Base-by-base conservation (phyloP, 2,888 invertebrate species). In the Pheosia tremula region DNA sequence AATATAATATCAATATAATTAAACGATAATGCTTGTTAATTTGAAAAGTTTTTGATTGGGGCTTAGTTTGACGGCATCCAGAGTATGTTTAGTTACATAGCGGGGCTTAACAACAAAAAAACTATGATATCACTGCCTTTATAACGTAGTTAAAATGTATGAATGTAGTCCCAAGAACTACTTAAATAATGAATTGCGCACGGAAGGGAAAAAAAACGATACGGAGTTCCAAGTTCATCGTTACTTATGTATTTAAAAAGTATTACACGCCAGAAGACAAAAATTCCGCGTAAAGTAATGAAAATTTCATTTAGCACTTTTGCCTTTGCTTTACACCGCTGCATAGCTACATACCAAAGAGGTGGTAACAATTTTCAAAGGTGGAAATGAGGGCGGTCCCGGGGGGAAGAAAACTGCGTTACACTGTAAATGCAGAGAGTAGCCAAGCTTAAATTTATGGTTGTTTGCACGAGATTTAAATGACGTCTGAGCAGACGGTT, bases 301-400 rank as follows among this genome's bases (percentile, higher is more conserved):
- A 79, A 81, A 80, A 71, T 71, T 74, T 80, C 77, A 65, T 81
- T 82, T 78, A 77, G 71, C 74, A 79, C 81, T 81, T 74, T 71
- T 78, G 79, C 71, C 76, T 77, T 71, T 77, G 73, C 70, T 80
- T 76, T 77, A 73, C 68, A 63, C 71, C 68, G 64, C 66, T 56
- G 66, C 73, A 61, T 71, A 74, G 74, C 73, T 74, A 66, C 67
- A 66, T 73, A 66, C 71, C 72, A 69, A 67, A 77, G 78, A 75
- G 72, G 74, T 71, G 77, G 83, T 80, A 85, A 86, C 86, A 84
- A 87, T 86, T 89, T 86, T 78, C 80, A 80, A 79, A 79, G 82
- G 82, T 80, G 79, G 79, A 83, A 84, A 80, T 65, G 84, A 82
- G 82, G 79, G 79, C 77, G 78, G 80, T 74, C 69, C 68, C 68